These are phyloP conservation scores for Gambelia wislizenii DNA, from an alignment of 2,797 vertebrate genomes.

Conservation along the genomic window DNA sequence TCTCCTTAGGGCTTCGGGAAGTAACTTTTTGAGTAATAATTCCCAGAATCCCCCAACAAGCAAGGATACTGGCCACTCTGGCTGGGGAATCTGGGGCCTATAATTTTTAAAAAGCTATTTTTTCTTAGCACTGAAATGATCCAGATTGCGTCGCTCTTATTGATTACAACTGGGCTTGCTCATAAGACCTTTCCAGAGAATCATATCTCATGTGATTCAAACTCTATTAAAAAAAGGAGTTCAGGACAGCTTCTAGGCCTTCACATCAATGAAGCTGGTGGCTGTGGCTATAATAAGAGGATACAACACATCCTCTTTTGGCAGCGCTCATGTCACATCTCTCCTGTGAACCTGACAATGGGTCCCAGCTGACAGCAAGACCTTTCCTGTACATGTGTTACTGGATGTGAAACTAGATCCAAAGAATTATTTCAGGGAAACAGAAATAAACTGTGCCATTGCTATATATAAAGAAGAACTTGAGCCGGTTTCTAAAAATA, in stretches of 20 bases:
- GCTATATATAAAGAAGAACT: constrained; percentile 50
- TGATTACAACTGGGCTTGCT: background rate
- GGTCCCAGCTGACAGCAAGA: constrained; percentile 60
- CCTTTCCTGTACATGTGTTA: constrained; percentile 65
- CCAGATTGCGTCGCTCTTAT: background rate
- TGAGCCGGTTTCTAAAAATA: constrained; percentile 46
- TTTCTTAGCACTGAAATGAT: background rate
- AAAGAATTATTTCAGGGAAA: constrained; percentile 66
- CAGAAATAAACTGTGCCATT: constrained; percentile 47
- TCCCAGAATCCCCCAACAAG: no score
- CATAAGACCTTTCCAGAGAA: background rate
- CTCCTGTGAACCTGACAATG: constrained; percentile 26
- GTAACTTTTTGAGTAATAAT: no score
- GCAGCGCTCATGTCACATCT: constrained; percentile 3
- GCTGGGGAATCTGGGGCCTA: no score
- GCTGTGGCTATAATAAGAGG: constrained; percentile 42
- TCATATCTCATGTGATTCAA: background rate
- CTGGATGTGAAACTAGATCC: constrained; percentile 58
- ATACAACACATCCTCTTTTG: constrained; percentile 54
- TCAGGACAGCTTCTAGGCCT: constrained; percentile 36
- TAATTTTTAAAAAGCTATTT: no score
- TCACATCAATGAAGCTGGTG: background rate
- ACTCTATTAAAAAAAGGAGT: background rate
- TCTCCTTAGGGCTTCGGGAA: background rate
- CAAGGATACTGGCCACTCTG: no score